Evolutionary conservation across 2,113 vertebrate genomes (phyloP).

Genomic region (Cacatua alba): DNA sequence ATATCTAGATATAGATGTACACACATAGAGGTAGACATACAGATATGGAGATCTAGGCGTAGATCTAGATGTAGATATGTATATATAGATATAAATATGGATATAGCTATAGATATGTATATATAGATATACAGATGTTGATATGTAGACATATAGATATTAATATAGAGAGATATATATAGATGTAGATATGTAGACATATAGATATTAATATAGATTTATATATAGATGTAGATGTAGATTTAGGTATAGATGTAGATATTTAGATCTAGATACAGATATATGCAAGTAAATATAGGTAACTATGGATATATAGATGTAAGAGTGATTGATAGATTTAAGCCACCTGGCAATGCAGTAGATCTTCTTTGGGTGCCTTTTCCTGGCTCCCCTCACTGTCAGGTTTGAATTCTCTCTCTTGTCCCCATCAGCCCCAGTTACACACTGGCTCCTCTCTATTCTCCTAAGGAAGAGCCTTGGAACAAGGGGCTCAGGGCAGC

Average conservation of each 20-base stretch:
- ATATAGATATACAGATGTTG: background rate
- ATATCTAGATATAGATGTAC: background rate
- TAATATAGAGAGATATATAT: too few relatives aligned
- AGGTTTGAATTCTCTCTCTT: background rate
- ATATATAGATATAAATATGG: background rate
- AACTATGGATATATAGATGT: background rate
- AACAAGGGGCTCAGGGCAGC: too few relatives aligned
- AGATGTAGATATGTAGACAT: background rate
- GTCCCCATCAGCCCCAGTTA: background rate
- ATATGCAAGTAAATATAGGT: background rate
- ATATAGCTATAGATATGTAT: background rate
- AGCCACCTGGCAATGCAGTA: background rate
- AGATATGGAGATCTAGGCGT: background rate
- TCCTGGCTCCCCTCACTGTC: background rate
- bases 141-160: background rate
- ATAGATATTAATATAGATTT: too few relatives aligned
- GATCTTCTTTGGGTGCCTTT: background rate
- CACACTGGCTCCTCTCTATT: background rate
- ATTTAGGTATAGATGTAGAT: background rate
- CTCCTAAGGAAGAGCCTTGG: background rate
- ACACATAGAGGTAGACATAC: background rate
- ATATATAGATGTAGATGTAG: background rate
- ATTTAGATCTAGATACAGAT: background rate
- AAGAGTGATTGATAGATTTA: background rate
- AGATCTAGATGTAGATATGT: background rate